These are phyloP conservation scores for Mola mola DNA, from an alignment of 2,113 vertebrate genomes.

Conservation along the genomic window DNA sequence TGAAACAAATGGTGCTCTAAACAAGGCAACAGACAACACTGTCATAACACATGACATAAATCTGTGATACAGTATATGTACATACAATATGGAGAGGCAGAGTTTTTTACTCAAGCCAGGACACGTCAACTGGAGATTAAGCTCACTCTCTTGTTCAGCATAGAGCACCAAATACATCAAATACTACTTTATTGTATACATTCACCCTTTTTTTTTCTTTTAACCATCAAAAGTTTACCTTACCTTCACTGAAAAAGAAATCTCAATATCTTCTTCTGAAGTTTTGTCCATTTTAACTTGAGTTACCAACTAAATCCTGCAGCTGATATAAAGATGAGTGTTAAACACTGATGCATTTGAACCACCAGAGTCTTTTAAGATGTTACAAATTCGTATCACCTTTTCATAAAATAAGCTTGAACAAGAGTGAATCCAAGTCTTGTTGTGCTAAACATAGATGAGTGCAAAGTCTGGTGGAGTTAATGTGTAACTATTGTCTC, in stretches of 20 bases:
- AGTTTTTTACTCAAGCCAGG: too few relatives aligned
- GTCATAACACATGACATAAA: background rate
- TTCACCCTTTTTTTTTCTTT: background rate
- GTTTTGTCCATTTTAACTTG: slow-evolving; percentile 63
- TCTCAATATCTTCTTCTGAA: slow-evolving; percentile 72
- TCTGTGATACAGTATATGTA: background rate
- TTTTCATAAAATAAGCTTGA: background rate
- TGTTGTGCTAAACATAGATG: background rate
- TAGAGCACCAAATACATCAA: background rate
- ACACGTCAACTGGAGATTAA: background rate
- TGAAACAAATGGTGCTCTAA: background rate
- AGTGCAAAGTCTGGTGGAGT: slow-evolving; percentile 71
- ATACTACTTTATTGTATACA: background rate
- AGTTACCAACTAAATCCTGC: background rate
- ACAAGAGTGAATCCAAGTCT: background rate
- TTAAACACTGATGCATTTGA: background rate
- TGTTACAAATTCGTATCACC: slow-evolving; percentile 38
- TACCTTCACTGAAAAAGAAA: slow-evolving; percentile 79
- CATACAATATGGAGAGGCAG: background rate
- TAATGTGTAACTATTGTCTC: slow-evolving; percentile 73
- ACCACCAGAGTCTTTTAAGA: background rate
- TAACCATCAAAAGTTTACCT: background rate
- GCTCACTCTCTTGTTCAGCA: background rate
- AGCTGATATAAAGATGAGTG: background rate
- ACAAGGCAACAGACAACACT: background rate